Percentiles rank a stretch among this genome's conserved stretches.
phyloP scores from a whole-genome alignment of 2,888 invertebrate genomes.

The Ferdinandea cuprea region DNA sequence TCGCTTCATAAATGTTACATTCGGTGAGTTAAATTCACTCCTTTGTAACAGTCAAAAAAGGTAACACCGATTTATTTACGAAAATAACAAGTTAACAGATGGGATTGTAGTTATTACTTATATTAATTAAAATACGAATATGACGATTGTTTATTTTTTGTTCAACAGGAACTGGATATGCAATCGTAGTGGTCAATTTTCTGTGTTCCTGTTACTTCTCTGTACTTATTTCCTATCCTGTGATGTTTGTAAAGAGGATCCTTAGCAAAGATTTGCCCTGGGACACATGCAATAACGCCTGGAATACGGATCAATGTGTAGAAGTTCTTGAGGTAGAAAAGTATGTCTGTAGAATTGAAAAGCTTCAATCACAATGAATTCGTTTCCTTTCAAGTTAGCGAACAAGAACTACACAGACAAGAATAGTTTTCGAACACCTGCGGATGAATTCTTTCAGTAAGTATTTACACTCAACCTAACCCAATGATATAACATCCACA shows the following conservation, averaged over 20 bases:
- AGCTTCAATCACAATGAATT: not conserved
- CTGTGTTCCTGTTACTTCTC: slow-evolving; percentile 93
- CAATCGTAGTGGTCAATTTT: slow-evolving; percentile 90
- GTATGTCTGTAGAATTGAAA: not conserved
- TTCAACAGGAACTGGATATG: slow-evolving; percentile 91
- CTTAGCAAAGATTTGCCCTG: slow-evolving; percentile 88
- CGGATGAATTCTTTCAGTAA: slow-evolving; percentile 94
- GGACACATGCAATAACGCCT: slow-evolving; percentile 90
- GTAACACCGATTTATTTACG: no score
- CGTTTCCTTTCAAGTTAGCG: slow-evolving; percentile 62
- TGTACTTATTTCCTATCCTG: slow-evolving; percentile 92
- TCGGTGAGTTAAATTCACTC: no score
- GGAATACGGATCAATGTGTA: slow-evolving; percentile 91
- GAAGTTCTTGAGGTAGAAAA: slow-evolving; percentile 77
- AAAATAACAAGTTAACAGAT: no score
- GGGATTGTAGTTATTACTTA: no score
- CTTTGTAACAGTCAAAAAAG: no score
- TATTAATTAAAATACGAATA: no score
- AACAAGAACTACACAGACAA: slow-evolving; percentile 75
- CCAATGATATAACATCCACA: not conserved
- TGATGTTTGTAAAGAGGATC: slow-evolving; percentile 89
- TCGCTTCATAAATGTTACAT: no score
- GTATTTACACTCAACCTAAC: slow-evolving; percentile 51
- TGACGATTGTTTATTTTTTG: no score
- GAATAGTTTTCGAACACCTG: slow-evolving; percentile 84